These are phyloP conservation scores for Dipodomys spectabilis DNA, from an alignment of 2,113 vertebrate species.

Conservation along the genomic window DNA sequence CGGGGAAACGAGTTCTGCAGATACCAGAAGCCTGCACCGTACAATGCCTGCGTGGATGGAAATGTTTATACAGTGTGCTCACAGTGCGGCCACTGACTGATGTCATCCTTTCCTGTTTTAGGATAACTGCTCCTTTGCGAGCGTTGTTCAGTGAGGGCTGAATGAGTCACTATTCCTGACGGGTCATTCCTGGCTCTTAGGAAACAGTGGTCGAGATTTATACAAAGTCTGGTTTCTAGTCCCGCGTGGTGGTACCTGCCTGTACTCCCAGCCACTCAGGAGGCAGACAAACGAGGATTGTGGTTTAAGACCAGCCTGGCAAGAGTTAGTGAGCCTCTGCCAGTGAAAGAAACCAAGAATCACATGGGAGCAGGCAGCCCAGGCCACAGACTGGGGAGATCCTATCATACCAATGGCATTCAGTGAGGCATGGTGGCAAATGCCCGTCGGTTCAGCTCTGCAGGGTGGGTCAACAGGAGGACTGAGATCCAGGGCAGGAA, in stretches of 20 bases:
- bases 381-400: neutral
- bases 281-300: too few relatives aligned
- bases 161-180: neutral
- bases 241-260: too few relatives aligned
- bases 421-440: too few relatives aligned
- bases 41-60: constrained; percentile 43
- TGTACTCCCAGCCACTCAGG: too few relatives aligned
- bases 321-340: too few relatives aligned
- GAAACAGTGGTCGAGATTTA: neutral
- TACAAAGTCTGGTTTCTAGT: neutral
- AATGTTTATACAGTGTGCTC: constrained; percentile 50
- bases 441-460: too few relatives aligned
- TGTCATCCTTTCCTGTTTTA: constrained; percentile 13
- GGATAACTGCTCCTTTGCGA: neutral
- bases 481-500: too few relatives aligned
- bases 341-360: too few relatives aligned
- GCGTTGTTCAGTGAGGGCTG: neutral
- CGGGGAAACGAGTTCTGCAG: constrained; percentile 62
- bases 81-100: neutral
- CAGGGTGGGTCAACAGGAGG: too few relatives aligned
- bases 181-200: neutral
- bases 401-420: too few relatives aligned
- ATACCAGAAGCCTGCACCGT: constrained; percentile 27
- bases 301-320: too few relatives aligned
- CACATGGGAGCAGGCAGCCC: neutral